These are phyloP conservation scores for Parnassius orleans DNA, from an alignment of 2,888 invertebrate genomes.

Conservation along the genomic window DNA sequence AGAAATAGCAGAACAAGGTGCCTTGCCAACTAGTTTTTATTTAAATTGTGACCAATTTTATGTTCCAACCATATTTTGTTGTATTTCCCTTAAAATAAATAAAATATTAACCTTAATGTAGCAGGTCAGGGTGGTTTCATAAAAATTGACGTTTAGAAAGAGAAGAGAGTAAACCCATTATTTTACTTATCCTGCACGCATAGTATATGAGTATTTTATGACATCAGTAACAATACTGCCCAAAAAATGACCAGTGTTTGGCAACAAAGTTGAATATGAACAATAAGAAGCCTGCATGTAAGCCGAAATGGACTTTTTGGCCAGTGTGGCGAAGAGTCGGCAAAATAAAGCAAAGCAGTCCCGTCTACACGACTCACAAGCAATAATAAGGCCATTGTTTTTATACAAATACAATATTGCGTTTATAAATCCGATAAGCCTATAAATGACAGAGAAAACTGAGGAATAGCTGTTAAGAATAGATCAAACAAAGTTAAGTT, in stretches of 20 bases:
- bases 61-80: too few species aligned
- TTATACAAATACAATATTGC: slow-evolving; percentile 81
- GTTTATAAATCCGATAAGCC: slow-evolving; percentile 80
- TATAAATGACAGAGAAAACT: slow-evolving; percentile 46
- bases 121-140: too few species aligned
- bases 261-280: slow-evolving; percentile 19
- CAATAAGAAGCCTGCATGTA: slow-evolving; percentile 39
- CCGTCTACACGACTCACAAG: slow-evolving; percentile 59
- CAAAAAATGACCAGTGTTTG: slow-evolving; percentile 10
- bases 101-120: too few species aligned
- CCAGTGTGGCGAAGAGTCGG: slow-evolving; percentile 38
- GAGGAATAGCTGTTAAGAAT: slow-evolving; percentile 41
- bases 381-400: slow-evolving; percentile 80
- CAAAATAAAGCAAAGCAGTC: slow-evolving; percentile 55
- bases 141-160: too few species aligned
- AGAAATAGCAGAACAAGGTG: too few species aligned
- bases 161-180: too few species aligned
- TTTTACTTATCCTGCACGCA: too few species aligned
- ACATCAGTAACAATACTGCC: neutral
- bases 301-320: slow-evolving; percentile 48
- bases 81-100: too few species aligned
- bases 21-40: too few species aligned
- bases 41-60: too few species aligned
- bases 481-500: neutral
- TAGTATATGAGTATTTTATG: neutral